These are phyloP conservation scores for Aphelenchoides besseyi DNA, from an alignment of 1,140 invertebrate species.

Conservation along the genomic window DNA sequence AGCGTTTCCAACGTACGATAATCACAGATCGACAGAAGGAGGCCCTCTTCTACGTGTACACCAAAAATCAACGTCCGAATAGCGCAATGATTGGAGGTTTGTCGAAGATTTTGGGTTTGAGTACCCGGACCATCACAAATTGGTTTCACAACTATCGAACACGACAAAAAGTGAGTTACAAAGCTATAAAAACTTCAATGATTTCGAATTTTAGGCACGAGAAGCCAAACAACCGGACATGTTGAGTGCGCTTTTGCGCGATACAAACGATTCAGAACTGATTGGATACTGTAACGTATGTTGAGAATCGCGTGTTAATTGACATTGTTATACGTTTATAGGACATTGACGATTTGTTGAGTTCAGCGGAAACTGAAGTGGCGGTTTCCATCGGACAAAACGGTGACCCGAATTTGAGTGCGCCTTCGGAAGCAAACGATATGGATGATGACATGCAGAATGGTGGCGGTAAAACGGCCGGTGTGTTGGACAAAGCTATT, in stretches of 20 bases:
- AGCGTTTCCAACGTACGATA: conserved; percentile 72
- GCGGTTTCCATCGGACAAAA: not conserved
- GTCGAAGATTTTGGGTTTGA: conserved; percentile 82
- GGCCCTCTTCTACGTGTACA: conserved; percentile 84
- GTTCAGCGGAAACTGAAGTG: not conserved
- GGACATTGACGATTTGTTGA: conserved; percentile 3
- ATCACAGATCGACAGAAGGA: conserved; percentile 98
- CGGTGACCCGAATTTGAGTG: not conserved
- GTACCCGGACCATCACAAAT: conserved; percentile 91
- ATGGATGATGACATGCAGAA: not conserved
- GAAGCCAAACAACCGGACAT: conserved; percentile 16
- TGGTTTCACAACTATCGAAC: conserved; percentile 99
- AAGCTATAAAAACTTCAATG: not conserved
- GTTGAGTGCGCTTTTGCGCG: not conserved
- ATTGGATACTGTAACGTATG: conserved; percentile 14
- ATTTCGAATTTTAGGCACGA: not conserved
- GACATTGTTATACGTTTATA: not conserved
- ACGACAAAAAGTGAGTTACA: conserved; percentile 74
- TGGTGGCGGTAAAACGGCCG: conserved; percentile 5
- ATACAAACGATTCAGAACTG: conserved; percentile 4
- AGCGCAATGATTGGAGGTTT: conserved; percentile 90
- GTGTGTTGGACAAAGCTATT: conserved; percentile 25
- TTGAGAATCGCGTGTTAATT: not conserved
- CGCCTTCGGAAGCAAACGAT: not conserved
- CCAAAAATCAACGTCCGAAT: conserved; percentile 90